Evolutionary conservation across 2,888 invertebrate genomes (phyloP).

Genomic region (Aleiodes testaceus): DNA sequence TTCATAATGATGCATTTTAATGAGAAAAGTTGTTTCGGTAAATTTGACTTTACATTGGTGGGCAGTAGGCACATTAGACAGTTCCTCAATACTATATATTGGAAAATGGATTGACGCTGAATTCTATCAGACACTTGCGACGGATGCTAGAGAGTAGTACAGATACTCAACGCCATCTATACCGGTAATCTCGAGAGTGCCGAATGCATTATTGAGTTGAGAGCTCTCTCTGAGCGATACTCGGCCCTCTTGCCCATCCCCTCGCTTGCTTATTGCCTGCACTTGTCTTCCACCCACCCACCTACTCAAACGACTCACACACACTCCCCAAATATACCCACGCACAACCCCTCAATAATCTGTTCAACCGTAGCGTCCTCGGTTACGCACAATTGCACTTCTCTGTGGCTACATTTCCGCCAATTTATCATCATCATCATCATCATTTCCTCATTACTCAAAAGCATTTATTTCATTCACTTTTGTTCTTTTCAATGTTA

Average conservation of each 20-base stretch:
- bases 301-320: neutral
- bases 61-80: slow-evolving; percentile 25
- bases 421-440: neutral
- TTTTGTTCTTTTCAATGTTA: neutral
- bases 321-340: neutral
- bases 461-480: neutral
- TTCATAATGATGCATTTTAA: neutral
- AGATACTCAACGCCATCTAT: slow-evolving; percentile 43
- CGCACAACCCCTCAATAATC: slow-evolving; percentile 15
- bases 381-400: slow-evolving; percentile 25
- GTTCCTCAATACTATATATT: slow-evolving; percentile 20
- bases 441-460: neutral
- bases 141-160: slow-evolving; percentile 35
- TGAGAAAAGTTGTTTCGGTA: neutral
- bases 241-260: slow-evolving; percentile 10
- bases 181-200: slow-evolving; percentile 61
- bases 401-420: neutral
- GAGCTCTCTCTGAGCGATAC: slow-evolving; percentile 42
- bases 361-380: neutral
- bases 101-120: slow-evolving; percentile 11
- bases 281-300: slow-evolving; percentile 16
- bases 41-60: neutral
- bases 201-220: slow-evolving; percentile 61
- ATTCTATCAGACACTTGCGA: slow-evolving; percentile 25
- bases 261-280: neutral